These are phyloP conservation scores for Sturmia bella DNA, from an alignment of 2,888 invertebrate species.

Conservation along the genomic window DNA sequence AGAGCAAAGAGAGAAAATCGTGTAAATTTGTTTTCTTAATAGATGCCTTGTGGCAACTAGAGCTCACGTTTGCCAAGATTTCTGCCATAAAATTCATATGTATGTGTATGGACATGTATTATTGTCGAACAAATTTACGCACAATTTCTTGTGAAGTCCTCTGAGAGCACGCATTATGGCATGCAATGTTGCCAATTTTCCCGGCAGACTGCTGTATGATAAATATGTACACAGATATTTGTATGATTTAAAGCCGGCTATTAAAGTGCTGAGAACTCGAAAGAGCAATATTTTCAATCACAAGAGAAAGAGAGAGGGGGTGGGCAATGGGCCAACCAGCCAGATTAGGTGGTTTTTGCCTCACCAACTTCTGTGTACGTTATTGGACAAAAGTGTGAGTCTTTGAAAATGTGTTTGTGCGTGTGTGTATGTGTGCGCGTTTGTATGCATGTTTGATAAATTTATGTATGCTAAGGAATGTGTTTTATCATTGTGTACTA, in stretches of 20 bases:
- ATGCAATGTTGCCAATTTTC: conserved; percentile 67
- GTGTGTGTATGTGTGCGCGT: neutral
- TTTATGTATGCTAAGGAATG: conserved; percentile 65
- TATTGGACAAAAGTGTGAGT: conserved; percentile 52
- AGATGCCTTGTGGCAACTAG: conserved; percentile 44
- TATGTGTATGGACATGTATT: neutral
- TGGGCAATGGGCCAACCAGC: conserved; percentile 63
- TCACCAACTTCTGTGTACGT: conserved; percentile 52
- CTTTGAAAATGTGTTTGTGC: neutral
- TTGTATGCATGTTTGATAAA: neutral
- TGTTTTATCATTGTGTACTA: conserved; percentile 57
- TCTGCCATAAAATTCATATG: conserved; percentile 34
- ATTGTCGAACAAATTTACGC: conserved; percentile 40
- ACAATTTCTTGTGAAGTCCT: conserved; percentile 33
- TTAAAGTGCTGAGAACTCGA: conserved; percentile 19
- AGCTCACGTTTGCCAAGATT: conserved; percentile 46
- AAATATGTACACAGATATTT: too few relatives aligned
- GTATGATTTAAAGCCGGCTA: conserved; percentile 60
- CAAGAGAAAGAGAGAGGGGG: conserved; percentile 38
- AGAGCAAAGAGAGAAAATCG: conserved; percentile 14
- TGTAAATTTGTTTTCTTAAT: conserved; percentile 24
- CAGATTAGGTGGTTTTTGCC: conserved; percentile 64
- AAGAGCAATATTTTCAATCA: neutral
- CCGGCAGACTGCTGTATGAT: conserved; percentile 1
- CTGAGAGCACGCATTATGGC: conserved; percentile 66